Conservation (phyloP, 2,113 vertebrate genomes). For the Heliornis fulica region DNA sequence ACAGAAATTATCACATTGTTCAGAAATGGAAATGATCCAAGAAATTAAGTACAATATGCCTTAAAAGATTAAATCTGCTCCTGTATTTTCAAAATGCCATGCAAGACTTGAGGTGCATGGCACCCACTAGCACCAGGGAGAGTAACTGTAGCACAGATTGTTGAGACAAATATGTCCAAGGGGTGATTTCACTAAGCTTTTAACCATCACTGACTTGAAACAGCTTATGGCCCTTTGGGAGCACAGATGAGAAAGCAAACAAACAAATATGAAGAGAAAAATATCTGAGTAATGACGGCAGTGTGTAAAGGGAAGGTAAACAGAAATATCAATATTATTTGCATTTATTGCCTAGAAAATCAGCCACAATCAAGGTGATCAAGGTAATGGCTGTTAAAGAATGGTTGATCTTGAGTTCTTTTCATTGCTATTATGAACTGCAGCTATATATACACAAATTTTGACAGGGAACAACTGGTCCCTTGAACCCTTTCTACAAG, state of each 20-base stretch:
- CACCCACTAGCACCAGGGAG: background rate
- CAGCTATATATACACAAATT: background rate
- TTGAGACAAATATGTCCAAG: background rate
- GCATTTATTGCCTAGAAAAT: background rate
- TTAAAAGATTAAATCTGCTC: background rate
- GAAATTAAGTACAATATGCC: background rate
- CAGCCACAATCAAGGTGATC: background rate
- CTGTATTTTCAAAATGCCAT: background rate
- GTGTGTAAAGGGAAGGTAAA: background rate
- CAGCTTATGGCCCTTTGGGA: background rate
- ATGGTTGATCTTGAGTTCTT: background rate
- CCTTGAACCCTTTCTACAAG: background rate
- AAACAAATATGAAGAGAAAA: background rate
- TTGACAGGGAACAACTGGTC: background rate
- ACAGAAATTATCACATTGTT: background rate
- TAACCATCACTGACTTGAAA: background rate
- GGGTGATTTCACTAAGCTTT: background rate
- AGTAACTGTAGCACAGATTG: background rate
- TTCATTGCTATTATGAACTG: background rate
- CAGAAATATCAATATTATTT: background rate
- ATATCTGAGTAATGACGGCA: background rate
- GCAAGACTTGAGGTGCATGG: background rate
- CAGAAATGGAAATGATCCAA: background rate
- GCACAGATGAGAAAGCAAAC: background rate
- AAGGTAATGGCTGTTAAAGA: background rate